These are phyloP conservation scores for Pseudococcus viburni DNA, from an alignment of 2,888 invertebrate genomes.

Conservation along the genomic window DNA sequence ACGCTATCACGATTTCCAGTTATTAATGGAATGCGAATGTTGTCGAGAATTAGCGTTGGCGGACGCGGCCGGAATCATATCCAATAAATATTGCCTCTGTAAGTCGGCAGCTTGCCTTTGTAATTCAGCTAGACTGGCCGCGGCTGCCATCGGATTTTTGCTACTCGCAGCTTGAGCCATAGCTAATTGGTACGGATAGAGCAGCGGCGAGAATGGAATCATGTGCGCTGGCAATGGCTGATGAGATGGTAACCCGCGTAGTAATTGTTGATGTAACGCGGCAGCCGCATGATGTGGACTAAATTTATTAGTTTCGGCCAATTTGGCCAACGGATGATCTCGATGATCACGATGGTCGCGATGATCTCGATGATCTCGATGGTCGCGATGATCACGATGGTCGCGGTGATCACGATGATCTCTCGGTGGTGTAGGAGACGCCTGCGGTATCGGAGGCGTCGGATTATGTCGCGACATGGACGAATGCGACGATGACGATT, in stretches of 20 bases:
- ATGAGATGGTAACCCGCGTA: slow-evolving; percentile 71
- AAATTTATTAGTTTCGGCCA: slow-evolving; percentile 70
- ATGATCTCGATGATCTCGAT: slow-evolving; percentile 61
- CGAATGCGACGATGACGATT: slow-evolving; percentile 60
- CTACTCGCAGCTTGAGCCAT: slow-evolving; percentile 72
- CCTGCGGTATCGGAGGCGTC: slow-evolving; percentile 68
- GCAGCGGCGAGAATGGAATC: slow-evolving; percentile 88
- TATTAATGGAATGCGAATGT: slow-evolving; percentile 70
- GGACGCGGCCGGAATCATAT: slow-evolving; percentile 84
- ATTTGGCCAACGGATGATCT: slow-evolving; percentile 70
- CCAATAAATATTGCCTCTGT: slow-evolving; percentile 95
- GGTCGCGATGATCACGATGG: slow-evolving; percentile 68
- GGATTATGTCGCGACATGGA: slow-evolving; percentile 69
- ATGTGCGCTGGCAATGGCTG: slow-evolving; percentile 88
- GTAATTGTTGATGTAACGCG: slow-evolving; percentile 70
- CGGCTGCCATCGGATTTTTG: slow-evolving; percentile 72
- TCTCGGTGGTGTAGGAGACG: slow-evolving; percentile 51
- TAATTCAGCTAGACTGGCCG: slow-evolving; percentile 80
- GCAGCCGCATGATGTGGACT: slow-evolving; percentile 78
- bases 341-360: too few relatives aligned
- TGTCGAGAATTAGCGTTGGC: slow-evolving; percentile 39
- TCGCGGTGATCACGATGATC: not conserved
- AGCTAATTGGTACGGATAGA: slow-evolving; percentile 91
- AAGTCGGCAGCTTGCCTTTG: slow-evolving; percentile 87
- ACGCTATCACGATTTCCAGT: slow-evolving; percentile 77